Evolutionary conservation across 2,113 vertebrate species (phyloP), one percentile per base, ranked within the genome.

Genomic region (Eulacestoma nigropectus): DNA sequence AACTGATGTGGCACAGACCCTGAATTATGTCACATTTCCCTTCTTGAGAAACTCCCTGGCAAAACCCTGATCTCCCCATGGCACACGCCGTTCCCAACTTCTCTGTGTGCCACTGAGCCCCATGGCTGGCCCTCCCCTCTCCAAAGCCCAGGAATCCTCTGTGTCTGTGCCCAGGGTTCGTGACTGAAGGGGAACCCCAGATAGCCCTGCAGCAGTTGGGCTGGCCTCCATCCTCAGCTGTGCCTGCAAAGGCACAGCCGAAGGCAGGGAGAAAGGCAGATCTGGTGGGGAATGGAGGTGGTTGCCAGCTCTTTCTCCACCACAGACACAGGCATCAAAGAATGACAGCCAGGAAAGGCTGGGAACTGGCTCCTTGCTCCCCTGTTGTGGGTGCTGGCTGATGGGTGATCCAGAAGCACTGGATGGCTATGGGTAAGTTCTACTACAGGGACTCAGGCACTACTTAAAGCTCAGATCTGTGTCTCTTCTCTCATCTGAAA

Each of bases 81-180:
- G 3, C 59, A 42, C 2, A 2, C 0, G 0, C 26, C 0, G 0
- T 46, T 91, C 29, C 55, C 39, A 52, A 13, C 7, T 46, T 72
- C 67, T 35, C 33, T 1, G 0, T 17, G 8, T 59, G 60, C 22
- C 35, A 26, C 26, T 3, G 52, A 59, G 56, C 42, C 23, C 27
- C 20, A 29, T 0, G 0, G 47, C 35, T 75, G 30, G 35, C 12
- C 39, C 14, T 72, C 14, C 18, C 26, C 41, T 74, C 3, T 2
- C 52, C 56, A 84, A 87, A 91, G 62, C 23, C 52, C 37, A 29
- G 55, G 32, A 74, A 59, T 37, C 11, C 35, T 44, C 62, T 55
- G 16, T 56, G 35, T 60, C 27, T 20, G 16, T 4, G 4, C 12
- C 73, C 33, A 23, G 46, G 13, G 12, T 44, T 27, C 25, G 6